phyloP scores from a whole-genome alignment of 2,888 invertebrate species.

The Apodemia mormo region DNA sequence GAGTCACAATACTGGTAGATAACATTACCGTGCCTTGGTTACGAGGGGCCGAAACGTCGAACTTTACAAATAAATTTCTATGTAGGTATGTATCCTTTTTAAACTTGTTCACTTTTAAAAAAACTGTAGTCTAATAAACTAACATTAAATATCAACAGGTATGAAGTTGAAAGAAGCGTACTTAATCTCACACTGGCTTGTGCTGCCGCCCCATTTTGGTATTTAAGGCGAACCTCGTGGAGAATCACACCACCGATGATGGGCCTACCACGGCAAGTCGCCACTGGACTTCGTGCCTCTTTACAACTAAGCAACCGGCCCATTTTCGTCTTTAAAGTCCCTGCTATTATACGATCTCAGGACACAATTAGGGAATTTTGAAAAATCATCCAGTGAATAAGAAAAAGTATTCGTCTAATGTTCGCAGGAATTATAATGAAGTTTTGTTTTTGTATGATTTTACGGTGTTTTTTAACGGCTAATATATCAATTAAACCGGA shows the following conservation, averaged over 20 bases:
- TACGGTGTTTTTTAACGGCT: not conserved
- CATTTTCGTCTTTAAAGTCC: slow-evolving; percentile 51
- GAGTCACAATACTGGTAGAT: no score
- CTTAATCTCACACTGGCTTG: slow-evolving; percentile 56
- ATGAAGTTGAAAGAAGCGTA: slow-evolving; percentile 46
- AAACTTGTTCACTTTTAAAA: no score
- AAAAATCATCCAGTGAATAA: slow-evolving; percentile 1
- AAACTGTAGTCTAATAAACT: not conserved
- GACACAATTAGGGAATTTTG: slow-evolving; percentile 22
- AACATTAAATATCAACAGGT: not conserved
- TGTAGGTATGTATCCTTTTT: no score
- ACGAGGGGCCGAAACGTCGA: no score
- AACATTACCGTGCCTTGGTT: no score
- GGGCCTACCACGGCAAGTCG: slow-evolving; percentile 54
- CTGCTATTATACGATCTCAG: slow-evolving; percentile 14
- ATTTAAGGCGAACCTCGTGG: slow-evolving; percentile 68
- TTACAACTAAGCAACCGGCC: slow-evolving; percentile 56
- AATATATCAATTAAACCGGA: slow-evolving; percentile 1
- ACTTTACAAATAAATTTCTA: no score
- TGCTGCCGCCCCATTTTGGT: slow-evolving; percentile 64
- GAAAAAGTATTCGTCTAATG: slow-evolving; percentile 15
- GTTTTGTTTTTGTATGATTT: not conserved
- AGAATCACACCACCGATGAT: slow-evolving; percentile 53
- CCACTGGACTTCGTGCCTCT: slow-evolving; percentile 52
- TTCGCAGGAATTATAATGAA: not conserved